These are phyloP conservation scores for Himalopsyche japonica DNA, from an alignment of 2,888 invertebrate genomes.

Conservation along the genomic window DNA sequence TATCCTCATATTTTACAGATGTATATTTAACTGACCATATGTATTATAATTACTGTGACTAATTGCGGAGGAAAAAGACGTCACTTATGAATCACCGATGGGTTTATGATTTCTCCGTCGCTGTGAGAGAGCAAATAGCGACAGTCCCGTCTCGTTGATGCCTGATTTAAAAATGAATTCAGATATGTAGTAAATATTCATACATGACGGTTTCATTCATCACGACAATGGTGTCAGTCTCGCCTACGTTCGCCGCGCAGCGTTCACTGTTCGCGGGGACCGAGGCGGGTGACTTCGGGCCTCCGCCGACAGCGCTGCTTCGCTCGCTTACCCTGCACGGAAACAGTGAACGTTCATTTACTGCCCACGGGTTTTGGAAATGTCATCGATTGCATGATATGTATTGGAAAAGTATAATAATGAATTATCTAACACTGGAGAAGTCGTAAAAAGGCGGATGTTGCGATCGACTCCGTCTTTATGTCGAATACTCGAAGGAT, in stretches of 20 bases:
- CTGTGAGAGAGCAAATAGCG: background rate
- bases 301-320: background rate
- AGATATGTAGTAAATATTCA: background rate
- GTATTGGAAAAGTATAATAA: background rate
- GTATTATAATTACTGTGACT: no score
- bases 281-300: constrained; percentile 1
- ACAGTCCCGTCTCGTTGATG: background rate
- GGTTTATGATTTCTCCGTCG: background rate
- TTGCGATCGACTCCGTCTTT: no score
- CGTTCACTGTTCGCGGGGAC: background rate
- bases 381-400: background rate
- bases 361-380: background rate
- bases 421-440: background rate
- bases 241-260: background rate
- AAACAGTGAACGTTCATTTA: background rate
- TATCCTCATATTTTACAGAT: no score
- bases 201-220: background rate
- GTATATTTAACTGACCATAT: no score
- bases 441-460: no score
- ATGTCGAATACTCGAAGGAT: background rate
- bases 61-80: no score
- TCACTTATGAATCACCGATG: background rate
- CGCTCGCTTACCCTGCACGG: background rate
- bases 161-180: background rate
- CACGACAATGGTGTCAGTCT: background rate